Conservation (phyloP, 2,888 invertebrate genomes). For the Macrosiphum euphorbiae region DNA sequence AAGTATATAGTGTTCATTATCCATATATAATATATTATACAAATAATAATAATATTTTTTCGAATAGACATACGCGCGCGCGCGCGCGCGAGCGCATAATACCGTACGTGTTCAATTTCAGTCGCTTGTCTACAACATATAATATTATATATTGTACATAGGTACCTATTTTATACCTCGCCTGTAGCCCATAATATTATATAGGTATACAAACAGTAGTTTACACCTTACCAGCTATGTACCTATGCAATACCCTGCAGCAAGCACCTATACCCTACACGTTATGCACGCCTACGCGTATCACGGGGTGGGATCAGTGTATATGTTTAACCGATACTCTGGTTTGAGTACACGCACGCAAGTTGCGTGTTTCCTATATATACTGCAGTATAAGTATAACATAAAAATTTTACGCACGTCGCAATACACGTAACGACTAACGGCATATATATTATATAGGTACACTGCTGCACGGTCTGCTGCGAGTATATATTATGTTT, state of each 20-base stretch:
- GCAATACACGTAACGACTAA: not conserved
- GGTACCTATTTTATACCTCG: not conserved
- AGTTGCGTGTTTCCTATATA: not conserved
- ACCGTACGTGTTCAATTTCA: conserved; percentile 20
- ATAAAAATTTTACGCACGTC: not conserved
- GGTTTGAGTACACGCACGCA: not conserved
- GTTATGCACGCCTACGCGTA: not conserved
- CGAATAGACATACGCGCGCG: not conserved
- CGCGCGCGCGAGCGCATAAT: not conserved
- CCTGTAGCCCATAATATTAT: not conserved
- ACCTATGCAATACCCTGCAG: not conserved
- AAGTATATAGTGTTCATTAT: conserved; percentile 45
- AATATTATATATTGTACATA: conserved; percentile 12
- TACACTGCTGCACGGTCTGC: not conserved
- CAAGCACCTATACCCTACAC: not conserved
- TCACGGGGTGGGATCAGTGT: not conserved
- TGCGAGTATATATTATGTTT: not conserved
- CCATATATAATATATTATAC: conserved; percentile 46
- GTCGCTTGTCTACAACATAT: not conserved
- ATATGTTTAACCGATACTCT: not conserved
- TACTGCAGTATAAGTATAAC: not conserved
- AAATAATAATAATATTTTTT: conserved; percentile 46
- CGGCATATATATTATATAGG: not conserved
- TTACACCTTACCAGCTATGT: not conserved
- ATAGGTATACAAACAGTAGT: not conserved